Evolutionary conservation across 2,888 invertebrate genomes (phyloP).

Genomic region (Meteorus colon): DNA sequence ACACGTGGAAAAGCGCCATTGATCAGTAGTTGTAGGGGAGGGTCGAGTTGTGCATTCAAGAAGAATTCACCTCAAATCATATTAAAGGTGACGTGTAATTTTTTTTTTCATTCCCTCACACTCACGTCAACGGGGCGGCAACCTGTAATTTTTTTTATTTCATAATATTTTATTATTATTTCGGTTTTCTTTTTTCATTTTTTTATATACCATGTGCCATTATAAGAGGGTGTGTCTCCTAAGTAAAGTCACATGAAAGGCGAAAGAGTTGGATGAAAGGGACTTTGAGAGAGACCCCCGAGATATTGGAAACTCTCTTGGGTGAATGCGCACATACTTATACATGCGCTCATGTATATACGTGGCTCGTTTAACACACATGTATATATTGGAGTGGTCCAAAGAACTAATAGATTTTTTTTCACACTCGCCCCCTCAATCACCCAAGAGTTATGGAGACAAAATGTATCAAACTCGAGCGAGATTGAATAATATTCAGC

Average conservation of each 20-base stretch:
- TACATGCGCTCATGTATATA: background rate
- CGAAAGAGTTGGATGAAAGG: slow-evolving; percentile 52
- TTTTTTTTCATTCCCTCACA: slow-evolving; percentile 55
- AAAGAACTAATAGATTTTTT: too few relatives aligned
- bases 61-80: slow-evolving; percentile 61
- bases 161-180: slow-evolving; percentile 1
- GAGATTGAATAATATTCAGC: too few relatives aligned
- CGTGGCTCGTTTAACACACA: background rate
- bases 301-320: slow-evolving; percentile 50
- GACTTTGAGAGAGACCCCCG: slow-evolving; percentile 35
- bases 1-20: slow-evolving; percentile 55
- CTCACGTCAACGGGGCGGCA: slow-evolving; percentile 53
- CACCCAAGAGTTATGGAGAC: too few relatives aligned
- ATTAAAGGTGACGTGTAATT: slow-evolving; percentile 71
- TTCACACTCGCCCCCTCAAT: too few relatives aligned
- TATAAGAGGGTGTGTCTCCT: slow-evolving; percentile 44
- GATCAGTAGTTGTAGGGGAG: slow-evolving; percentile 61
- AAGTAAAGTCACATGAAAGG: slow-evolving; percentile 41
- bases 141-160: slow-evolving; percentile 58
- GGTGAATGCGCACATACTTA: background rate
- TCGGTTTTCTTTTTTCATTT: slow-evolving; percentile 10
- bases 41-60: slow-evolving; percentile 37
- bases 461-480: too few relatives aligned
- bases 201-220: slow-evolving; percentile 40
- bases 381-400: background rate